Conservation (phyloP, 2,888 invertebrate genomes). For the Ichneumoninae sp. region DNA sequence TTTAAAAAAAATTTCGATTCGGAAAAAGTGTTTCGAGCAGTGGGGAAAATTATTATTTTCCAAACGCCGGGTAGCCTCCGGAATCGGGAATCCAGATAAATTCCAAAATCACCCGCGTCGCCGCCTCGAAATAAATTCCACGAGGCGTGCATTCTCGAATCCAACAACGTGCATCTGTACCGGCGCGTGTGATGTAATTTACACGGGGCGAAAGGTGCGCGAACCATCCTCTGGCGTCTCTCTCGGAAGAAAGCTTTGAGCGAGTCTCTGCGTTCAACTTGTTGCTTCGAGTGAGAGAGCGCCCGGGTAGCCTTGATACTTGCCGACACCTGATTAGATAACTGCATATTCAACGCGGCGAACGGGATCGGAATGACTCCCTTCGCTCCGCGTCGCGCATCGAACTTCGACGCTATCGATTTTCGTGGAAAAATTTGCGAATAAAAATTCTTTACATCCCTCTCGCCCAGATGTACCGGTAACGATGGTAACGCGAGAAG, state of each 20-base stretch:
- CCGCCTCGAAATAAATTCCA: not conserved
- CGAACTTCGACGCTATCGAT: not conserved
- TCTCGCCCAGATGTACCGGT: not conserved
- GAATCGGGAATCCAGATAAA: not conserved
- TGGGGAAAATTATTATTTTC: not conserved
- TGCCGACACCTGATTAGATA: conserved; percentile 60
- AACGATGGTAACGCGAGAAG: conserved; percentile 38
- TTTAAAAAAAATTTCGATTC: too few relatives aligned
- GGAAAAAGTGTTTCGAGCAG: not conserved
- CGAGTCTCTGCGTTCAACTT: conserved; percentile 62
- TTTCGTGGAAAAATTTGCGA: not conserved
- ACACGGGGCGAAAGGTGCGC: not conserved
- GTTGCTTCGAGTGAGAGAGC: conserved; percentile 62
- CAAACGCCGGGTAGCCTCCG: not conserved
- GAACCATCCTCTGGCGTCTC: not conserved
- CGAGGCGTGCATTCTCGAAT: not conserved
- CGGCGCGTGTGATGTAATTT: conserved; percentile 1
- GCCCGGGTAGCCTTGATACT: conserved; percentile 55
- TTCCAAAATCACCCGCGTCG: not conserved
- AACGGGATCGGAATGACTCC: not conserved
- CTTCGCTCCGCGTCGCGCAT: not conserved
- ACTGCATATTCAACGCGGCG: conserved; percentile 18
- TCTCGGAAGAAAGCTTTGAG: conserved; percentile 66
- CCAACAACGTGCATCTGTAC: not conserved
- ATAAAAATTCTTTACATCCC: conserved; percentile 14